Conservation (phyloP, 2,888 invertebrate species). For the Apamea epomidion region DNA sequence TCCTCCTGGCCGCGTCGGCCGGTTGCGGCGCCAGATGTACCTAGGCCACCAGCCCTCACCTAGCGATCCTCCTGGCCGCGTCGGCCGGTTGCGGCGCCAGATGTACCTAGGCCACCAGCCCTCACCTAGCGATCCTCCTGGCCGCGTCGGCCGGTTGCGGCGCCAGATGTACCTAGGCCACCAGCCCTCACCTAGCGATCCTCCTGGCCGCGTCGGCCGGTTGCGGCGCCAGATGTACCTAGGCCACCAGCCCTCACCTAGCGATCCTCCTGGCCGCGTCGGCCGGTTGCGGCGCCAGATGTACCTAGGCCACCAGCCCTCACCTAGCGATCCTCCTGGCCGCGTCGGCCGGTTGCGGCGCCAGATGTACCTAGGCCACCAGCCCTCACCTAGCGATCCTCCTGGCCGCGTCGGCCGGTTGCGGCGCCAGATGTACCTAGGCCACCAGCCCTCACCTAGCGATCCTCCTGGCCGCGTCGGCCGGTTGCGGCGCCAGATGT, state of each 20-base stretch:
- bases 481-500: conserved; percentile 92
- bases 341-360: conserved; percentile 87
- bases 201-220: conserved; percentile 72
- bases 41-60: too few relatives aligned
- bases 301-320: too few relatives aligned
- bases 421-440: conserved; percentile 94
- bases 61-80: conserved; percentile 68
- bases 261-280: conserved; percentile 71
- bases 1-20: conserved; percentile 70
- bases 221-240: conserved; percentile 93
- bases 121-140: conserved; percentile 70
- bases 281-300: conserved; percentile 92
- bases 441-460: conserved; percentile 71
- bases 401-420: conserved; percentile 72
- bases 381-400: conserved; percentile 68
- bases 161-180: too few relatives aligned
- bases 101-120: too few relatives aligned
- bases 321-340: conserved; percentile 72
- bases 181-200: conserved; percentile 69
- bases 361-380: too few relatives aligned
- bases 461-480: conserved; percentile 69
- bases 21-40: conserved; percentile 93
- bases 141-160: conserved; percentile 85
- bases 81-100: conserved; percentile 91
- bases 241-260: conserved; percentile 67